phyloP scores from a whole-genome alignment of 2,113 vertebrate genomes.

The Theristicus caerulescens region DNA sequence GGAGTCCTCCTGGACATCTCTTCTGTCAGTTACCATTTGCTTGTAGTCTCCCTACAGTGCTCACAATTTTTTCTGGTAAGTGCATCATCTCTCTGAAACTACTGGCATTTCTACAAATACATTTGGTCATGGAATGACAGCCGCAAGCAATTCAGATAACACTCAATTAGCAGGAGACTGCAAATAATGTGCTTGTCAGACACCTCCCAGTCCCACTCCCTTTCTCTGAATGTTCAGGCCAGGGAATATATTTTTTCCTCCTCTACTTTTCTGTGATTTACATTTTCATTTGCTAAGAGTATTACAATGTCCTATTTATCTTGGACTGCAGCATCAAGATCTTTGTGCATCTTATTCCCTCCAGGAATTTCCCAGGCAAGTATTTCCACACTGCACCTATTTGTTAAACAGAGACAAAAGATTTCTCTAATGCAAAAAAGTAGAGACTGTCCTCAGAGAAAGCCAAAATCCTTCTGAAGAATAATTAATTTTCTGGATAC shows the following conservation, averaged over 20 bases:
- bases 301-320: slow-evolving; percentile 32
- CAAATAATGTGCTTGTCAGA: slow-evolving; percentile 32
- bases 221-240: background rate
- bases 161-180: slow-evolving; percentile 23
- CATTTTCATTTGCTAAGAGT: slow-evolving; percentile 51
- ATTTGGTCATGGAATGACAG: slow-evolving; percentile 22
- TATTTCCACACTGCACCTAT: slow-evolving; percentile 24
- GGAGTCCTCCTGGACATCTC: background rate
- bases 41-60: background rate
- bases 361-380: slow-evolving; percentile 43
- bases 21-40: background rate
- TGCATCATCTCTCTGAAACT: background rate
- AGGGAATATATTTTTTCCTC: background rate
- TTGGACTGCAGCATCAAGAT: slow-evolving; percentile 32
- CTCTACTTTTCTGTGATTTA: slow-evolving; percentile 14
- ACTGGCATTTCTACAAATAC: slow-evolving; percentile 1
- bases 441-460: background rate
- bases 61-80: background rate
- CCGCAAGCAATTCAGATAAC: background rate
- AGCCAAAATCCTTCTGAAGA: slow-evolving; percentile 32
- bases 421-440: background rate
- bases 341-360: slow-evolving; percentile 7
- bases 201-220: background rate
- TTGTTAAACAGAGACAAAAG: slow-evolving; percentile 38
- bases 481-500: slow-evolving; percentile 47